Percentiles rank a stretch among this genome's conserved stretches.
phyloP scores from a whole-genome alignment of 2,797 vertebrate species.

The Poecilia gillii region DNA sequence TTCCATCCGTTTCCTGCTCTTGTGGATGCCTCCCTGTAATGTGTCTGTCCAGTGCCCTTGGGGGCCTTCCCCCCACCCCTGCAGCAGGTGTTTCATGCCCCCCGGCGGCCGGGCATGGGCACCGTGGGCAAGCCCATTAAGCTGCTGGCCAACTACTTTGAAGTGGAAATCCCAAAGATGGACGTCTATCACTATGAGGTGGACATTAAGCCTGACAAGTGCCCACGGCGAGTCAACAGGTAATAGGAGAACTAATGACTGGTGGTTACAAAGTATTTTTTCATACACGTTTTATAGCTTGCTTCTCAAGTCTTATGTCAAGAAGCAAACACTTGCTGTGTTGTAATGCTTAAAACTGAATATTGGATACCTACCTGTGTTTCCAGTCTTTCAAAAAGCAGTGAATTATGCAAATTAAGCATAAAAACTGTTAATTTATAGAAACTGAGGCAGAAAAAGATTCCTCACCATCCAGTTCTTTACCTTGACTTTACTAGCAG shows the following conservation, averaged over 20 bases:
- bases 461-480: background rate
- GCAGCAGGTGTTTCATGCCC: conserved; percentile 99
- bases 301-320: background rate
- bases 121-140: conserved; percentile 99
- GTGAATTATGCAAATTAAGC: background rate
- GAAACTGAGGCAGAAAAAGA: background rate
- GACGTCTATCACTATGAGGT: conserved; percentile 99
- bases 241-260: conserved; percentile 56
- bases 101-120: conserved; percentile 96
- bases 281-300: background rate
- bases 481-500: background rate
- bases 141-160: conserved; percentile 98
- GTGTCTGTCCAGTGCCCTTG: conserved; percentile 79
- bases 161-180: conserved; percentile 99
- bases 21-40: conserved; percentile 1
- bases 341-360: conserved; percentile 25
- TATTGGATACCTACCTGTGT: conserved; percentile 32
- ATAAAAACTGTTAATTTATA: background rate
- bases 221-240: conserved; percentile 98
- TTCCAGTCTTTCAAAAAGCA: conserved; percentile 24
- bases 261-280: background rate
- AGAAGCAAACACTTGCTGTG: conserved; percentile 21
- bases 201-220: conserved; percentile 99
- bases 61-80: conserved; percentile 92
- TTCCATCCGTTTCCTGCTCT: conserved; percentile 9